Conservation (phyloP, 2,888 invertebrate species). For the Hermodice carunculata region DNA sequence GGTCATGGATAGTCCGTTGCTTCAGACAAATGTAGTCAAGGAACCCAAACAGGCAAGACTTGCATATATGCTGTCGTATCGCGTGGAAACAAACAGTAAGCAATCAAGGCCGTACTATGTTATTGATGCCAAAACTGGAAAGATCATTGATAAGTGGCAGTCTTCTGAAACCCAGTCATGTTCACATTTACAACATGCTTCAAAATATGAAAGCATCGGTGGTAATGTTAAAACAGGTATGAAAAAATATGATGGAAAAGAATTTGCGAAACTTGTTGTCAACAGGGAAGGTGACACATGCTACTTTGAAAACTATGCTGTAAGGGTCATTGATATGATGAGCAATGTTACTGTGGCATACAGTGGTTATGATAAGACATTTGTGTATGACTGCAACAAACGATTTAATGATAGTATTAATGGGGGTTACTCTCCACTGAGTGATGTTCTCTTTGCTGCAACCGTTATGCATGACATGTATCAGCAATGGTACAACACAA, state of each 20-base stretch:
- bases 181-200: too few species aligned
- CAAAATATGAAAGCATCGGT: too few species aligned
- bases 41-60: constrained; percentile 11
- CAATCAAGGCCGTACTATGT: background rate
- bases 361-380: background rate
- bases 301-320: too few species aligned
- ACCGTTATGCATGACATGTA: constrained; percentile 2
- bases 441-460: constrained; percentile 2
- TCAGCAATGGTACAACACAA: constrained; percentile 6
- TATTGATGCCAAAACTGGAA: constrained; percentile 12
- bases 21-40: too few species aligned
- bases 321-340: too few species aligned
- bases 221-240: too few species aligned
- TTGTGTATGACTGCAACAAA: constrained; percentile 33
- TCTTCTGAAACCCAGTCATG: too few species aligned
- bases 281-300: too few species aligned
- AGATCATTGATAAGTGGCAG: background rate
- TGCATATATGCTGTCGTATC: constrained; percentile 1
- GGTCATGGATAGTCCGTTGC: too few species aligned
- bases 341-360: background rate
- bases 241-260: too few species aligned
- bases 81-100: background rate
- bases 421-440: constrained; percentile 40
- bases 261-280: too few species aligned
- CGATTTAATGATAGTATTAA: constrained; percentile 41